Base-by-base conservation (phyloP, 2,797 vertebrate genomes). In the Gymnopithys bicolor region DNA sequence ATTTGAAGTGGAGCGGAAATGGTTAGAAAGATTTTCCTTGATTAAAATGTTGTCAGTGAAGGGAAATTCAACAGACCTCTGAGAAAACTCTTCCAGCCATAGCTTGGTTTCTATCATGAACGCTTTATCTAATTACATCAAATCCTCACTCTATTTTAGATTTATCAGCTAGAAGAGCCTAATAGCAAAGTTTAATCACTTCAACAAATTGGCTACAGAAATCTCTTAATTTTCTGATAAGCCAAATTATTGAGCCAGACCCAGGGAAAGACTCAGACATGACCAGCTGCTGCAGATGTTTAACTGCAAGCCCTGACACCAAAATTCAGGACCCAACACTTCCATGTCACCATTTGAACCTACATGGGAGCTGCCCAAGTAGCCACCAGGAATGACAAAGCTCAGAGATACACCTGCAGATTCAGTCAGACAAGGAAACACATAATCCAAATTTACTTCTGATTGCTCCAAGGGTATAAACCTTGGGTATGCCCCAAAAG, bases 11-110 rank as follows among this genome's bases (percentile, higher is more conserved):
- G 77, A 93, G 83, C 37, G 0, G 43, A 93, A 96, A 94, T 5
- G 11, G 41, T 59, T 35, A 69, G 90, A 59, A 81, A 84, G 70
- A 63, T 62, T 78, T 76, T 69, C 78, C 85, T 86, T 95, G 80
- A 95, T 95, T 95, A 88, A 95, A 95, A 87, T 9, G 28, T 84
- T 93, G 32, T 10, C 70, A 43, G 25, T 79, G 83, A 88, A 51
- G 39, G 48, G 67, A 32, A 88, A 79, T 53, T 89, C 77, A 92
- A n/a, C 74, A 74, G 70, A 91, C 28, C 74, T 71, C 83, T 62
- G 66, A 81, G 74, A 55, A 80, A 86, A 92, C 48, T 17, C 11
- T 32, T 59, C 28, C 88, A 89, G 88, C 6, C 3, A 59, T 1
- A 55, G 77, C 69, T 55, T 46, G 14, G 32, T 9, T 91, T 69